These are phyloP conservation scores for Calameuta pallipes DNA, from an alignment of 2,888 invertebrate genomes.

Conservation along the genomic window DNA sequence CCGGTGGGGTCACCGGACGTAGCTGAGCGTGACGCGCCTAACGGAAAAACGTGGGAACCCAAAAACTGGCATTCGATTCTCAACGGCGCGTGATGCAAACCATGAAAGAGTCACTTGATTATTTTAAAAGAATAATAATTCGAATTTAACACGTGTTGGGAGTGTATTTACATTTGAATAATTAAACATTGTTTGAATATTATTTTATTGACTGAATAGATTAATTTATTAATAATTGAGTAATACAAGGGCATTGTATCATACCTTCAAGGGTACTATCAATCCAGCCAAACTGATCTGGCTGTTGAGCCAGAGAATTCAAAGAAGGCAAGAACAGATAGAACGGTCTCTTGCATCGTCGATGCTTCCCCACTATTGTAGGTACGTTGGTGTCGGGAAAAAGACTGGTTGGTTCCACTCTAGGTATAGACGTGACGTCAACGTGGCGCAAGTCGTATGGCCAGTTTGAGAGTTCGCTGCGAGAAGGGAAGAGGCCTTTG, in stretches of 20 bases:
- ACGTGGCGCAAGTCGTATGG: conserved; percentile 27
- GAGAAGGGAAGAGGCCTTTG: conserved; percentile 32
- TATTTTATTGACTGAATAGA: background rate
- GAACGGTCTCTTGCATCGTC: background rate
- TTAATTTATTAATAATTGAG: background rate
- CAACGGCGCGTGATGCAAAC: background rate
- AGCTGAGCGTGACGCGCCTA: conserved; percentile 57
- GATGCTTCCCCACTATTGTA: background rate
- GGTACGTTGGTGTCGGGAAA: background rate
- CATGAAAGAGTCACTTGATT: background rate
- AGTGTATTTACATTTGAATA: background rate
- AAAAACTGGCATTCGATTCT: conserved; percentile 9
- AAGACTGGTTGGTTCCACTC: conserved; percentile 51
- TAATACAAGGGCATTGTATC: background rate
- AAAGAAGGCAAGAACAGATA: background rate
- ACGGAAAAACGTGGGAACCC: conserved; percentile 66
- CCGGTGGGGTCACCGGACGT: conserved; percentile 64
- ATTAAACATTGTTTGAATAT: background rate
- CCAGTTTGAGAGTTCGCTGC: conserved; percentile 34
- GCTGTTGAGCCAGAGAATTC: background rate
- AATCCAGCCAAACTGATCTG: background rate
- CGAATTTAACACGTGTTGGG: background rate
- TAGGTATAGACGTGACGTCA: conserved; percentile 25
- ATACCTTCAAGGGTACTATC: background rate
- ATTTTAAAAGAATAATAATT: background rate